Evolutionary conservation across 2,797 vertebrate genomes (phyloP), one percentile per base, ranked within the genome.

Genomic region (Gambelia wislizenii): DNA sequence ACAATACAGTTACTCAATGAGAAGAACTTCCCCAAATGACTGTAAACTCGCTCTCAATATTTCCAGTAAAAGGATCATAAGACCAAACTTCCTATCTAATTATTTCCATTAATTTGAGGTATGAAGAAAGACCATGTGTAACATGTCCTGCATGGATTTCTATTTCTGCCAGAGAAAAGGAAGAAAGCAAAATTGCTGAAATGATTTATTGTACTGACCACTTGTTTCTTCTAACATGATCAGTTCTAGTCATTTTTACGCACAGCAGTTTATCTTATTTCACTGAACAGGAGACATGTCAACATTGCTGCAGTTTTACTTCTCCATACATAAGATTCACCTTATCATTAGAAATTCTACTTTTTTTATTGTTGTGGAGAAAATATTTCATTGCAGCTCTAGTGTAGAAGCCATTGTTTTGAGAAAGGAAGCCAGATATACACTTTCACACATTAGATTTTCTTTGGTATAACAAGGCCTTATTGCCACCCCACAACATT

Each of bases 361-460:
- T 47, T 77, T 18, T 85, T 18, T 86, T 8, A 83, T 89, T 86
- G 85, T 67, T 67, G 64, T 33, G 25, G 27, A 30, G 64, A 12
- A 64, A 64, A 33, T 30, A 67, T 67, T 67, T 33, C 64, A 67
- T 67, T 67, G 27, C 0, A 8, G 59, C 22, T 64, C 27, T 64
- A 64, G 61, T 30, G 8, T 12, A 67, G 30, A 67, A 67, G 9
- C 64, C 30, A 6, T 30, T 30, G 9, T 4, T 3, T 67, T 67
- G 64, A 30, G 9, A 67, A 9, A 30, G 27, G 64, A 3, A 33
- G 64, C 27, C 2, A 67, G 64, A 30, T 12, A 30, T 33, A 67
- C 61, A 5, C 25, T 67, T 14, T 59, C 56, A 59, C 56, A 59
- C 20, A 59, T 1, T 22, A 59, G 20, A 20, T 22, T 59, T 59